Conservation (phyloP, 2,797 vertebrate species). For the Naso thynnoides region DNA sequence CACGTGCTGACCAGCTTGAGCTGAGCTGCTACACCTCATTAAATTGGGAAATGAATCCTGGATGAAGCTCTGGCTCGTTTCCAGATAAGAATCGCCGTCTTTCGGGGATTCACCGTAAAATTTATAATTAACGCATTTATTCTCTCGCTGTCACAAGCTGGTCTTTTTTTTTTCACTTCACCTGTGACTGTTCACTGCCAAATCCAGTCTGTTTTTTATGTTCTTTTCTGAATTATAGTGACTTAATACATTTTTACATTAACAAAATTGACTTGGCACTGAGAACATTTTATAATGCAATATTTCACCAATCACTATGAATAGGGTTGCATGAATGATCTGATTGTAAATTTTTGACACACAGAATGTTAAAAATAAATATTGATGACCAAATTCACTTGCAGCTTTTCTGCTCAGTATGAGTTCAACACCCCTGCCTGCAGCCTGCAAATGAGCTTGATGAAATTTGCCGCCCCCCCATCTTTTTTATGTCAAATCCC, state of each 20-base stretch:
- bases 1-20: constrained; percentile 60
- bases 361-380: constrained; percentile 25
- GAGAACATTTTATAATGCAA: background rate
- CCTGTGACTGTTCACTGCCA: constrained; percentile 19
- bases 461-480: constrained; percentile 55
- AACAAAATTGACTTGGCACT: constrained; percentile 6
- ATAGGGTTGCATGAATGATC: constrained; percentile 14
- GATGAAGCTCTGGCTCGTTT: constrained; percentile 64
- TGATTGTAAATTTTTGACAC: constrained; percentile 19
- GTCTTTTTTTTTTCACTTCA: constrained; percentile 22
- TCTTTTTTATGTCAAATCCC: constrained; percentile 68
- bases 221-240: background rate
- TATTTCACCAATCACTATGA: background rate
- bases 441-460: constrained; percentile 57
- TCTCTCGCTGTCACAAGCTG: constrained; percentile 54
- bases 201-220: constrained; percentile 18
- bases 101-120: constrained; percentile 68
- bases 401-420: constrained; percentile 34
- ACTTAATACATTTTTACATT: constrained; percentile 13
- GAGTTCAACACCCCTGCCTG: constrained; percentile 22
- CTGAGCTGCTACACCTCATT: constrained; percentile 79
- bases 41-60: constrained; percentile 82
- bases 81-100: constrained; percentile 73
- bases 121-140: constrained; percentile 73
- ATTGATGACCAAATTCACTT: constrained; percentile 9